These are phyloP conservation scores for Microctonus brassicae DNA, from an alignment of 2,888 invertebrate genomes.

Conservation along the genomic window DNA sequence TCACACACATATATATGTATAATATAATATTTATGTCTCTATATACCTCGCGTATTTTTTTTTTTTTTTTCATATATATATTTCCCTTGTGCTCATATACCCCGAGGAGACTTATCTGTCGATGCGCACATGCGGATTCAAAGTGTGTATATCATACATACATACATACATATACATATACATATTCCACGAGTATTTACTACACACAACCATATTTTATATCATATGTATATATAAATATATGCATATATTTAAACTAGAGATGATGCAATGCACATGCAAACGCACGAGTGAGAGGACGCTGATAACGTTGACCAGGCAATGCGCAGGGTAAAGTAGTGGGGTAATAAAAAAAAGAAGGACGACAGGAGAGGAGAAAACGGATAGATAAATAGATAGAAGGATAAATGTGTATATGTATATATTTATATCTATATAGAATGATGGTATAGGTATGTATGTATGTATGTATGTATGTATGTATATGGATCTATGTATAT, in stretches of 20 bases:
- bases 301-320: conserved; percentile 25
- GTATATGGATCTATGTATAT: no score
- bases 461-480: no score
- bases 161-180: no score
- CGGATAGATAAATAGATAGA: conserved; percentile 46
- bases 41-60: conserved; percentile 33
- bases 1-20: conserved; percentile 1
- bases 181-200: conserved; percentile 52
- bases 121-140: conserved; percentile 59
- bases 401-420: no score
- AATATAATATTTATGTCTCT: conserved; percentile 15
- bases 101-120: conserved; percentile 66
- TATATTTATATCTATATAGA: no score
- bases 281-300: conserved; percentile 29
- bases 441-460: no score
- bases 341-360: conserved; percentile 17
- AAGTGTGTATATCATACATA: not conserved
- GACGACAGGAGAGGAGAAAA: conserved; percentile 33
- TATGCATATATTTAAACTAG: conserved; percentile 14
- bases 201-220: conserved; percentile 45
- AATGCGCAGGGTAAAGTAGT: conserved; percentile 13
- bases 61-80: conserved; percentile 44
- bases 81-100: conserved; percentile 57
- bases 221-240: conserved; percentile 31
- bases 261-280: conserved; percentile 24